These are phyloP conservation scores for Drosophila varians DNA, from an alignment of 1,140 invertebrate species.

Conservation along the genomic window DNA sequence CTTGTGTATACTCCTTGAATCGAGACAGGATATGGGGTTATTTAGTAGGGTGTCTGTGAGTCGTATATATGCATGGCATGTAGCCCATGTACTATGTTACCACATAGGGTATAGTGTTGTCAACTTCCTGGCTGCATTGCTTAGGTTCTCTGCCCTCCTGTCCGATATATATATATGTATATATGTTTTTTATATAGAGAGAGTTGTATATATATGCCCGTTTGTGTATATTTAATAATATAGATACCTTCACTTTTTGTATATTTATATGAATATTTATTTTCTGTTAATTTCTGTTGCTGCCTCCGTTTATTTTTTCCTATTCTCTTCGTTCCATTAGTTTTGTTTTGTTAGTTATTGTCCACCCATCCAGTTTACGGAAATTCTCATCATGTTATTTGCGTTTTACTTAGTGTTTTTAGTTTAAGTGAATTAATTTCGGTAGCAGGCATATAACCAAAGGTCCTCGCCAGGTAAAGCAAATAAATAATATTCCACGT, in stretches of 20 bases:
- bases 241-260: conserved; percentile 49
- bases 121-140: conserved; percentile 61
- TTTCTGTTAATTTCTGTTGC: conserved; percentile 52
- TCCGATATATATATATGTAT: not conserved
- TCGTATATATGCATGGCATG: no score
- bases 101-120: conserved; percentile 16
- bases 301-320: conserved; percentile 44
- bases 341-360: conserved; percentile 76
- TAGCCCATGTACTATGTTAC: not conserved
- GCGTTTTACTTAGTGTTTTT: conserved; percentile 13
- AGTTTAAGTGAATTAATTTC: not conserved
- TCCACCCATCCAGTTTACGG: conserved; percentile 83
- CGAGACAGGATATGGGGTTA: conserved; percentile 12
- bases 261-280: conserved; percentile 77
- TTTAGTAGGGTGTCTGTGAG: no score
- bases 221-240: conserved; percentile 38
- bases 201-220: conserved; percentile 22
- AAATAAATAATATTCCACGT: not conserved
- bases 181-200: conserved; percentile 21
- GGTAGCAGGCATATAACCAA: not conserved
- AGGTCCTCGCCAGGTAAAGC: not conserved
- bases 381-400: conserved; percentile 66
- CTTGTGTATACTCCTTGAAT: conserved; percentile 46
- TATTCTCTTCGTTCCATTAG: conserved; percentile 36
- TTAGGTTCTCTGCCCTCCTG: conserved; percentile 5